Evolutionary conservation across 2,113 vertebrate species (phyloP), one percentile per base, ranked within the genome.

Genomic region (Lichenostomus cassidix): DNA sequence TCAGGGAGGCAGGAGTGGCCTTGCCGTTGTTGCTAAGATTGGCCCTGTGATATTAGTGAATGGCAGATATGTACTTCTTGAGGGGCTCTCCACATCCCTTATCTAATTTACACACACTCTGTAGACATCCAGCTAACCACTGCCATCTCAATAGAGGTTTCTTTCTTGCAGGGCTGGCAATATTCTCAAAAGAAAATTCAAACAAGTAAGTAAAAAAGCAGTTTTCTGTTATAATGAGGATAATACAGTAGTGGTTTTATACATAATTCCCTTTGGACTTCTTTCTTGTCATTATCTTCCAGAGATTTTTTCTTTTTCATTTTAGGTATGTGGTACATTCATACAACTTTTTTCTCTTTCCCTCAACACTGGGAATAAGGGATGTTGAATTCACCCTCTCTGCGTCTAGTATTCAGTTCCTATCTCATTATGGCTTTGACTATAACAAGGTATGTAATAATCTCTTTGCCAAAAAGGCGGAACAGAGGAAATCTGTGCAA

Each of bases 281-380:
- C 47, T 9, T 77, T 73, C 52, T 42, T 64, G 31, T 78, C 10
- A n/a, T 68, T 31, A 24, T 44, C 15, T 79, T 83, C 56, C 58
- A 76, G 49, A 78, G 29, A 46, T 23, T 8, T 64, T 94, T 79
- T 41, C 39, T 27, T 78, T 89, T 56, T 46, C 6, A 4, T 83
- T 88, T 44, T 82, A 98, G 98, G 95, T 98, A 98, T 60, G 17
- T 97, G 52, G 97, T 97, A 22, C 97, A 98, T 91, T 97, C 97
- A 0, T 98, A 96, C 90, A 98, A 98, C 92, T 98, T 98, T 53
- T 98, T 98, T 70, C 97, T 98, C 46, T 98, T 98, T 74, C 98
- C 98, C 2, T 97, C 97, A 21, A 98, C 93, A 0, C 68, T 97
- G 95, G 98, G 98, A 76, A 31, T 85, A 87, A 82, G 68, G 58